Conservation (phyloP, 2,113 vertebrate species). For the Podarcis muralis region DNA sequence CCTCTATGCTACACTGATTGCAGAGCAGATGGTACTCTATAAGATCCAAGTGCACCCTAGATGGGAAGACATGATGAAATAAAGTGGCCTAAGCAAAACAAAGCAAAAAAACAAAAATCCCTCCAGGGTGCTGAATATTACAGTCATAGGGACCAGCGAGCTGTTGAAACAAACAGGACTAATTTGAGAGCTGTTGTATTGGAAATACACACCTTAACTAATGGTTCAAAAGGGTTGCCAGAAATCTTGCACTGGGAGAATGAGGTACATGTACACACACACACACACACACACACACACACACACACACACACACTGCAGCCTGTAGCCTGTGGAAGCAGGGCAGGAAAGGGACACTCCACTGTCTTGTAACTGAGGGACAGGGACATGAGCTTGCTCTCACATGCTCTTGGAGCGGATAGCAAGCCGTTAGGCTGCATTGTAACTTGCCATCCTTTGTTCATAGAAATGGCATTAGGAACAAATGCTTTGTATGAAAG, state of each 20-base stretch:
- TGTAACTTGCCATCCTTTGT: neutral
- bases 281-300: no score
- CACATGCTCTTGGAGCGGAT: no score
- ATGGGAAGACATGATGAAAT: conserved; percentile 77
- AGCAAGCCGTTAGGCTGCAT: accelerated
- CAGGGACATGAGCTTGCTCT: neutral
- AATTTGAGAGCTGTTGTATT: conserved; percentile 58
- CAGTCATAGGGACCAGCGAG: conserved; percentile 53
- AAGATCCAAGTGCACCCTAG: conserved; percentile 68
- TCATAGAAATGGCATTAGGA: neutral
- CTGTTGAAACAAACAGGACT: conserved; percentile 68
- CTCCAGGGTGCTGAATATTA: conserved; percentile 74
- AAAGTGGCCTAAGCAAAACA: conserved; percentile 19
- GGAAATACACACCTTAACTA: conserved; percentile 49
- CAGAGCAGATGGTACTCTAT: conserved; percentile 60
- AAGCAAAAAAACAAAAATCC: conserved; percentile 30
- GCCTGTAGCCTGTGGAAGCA: neutral
- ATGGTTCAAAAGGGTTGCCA: conserved; percentile 40
- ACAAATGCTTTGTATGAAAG: neutral
- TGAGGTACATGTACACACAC: accelerated
- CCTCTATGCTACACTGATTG: no score
- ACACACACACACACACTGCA: no score
- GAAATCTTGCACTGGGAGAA: neutral
- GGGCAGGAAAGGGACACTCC: neutral
- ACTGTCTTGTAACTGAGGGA: neutral